phyloP scores from a whole-genome alignment of 2,888 invertebrate species.

The Caenorhabditis panamensis region DNA sequence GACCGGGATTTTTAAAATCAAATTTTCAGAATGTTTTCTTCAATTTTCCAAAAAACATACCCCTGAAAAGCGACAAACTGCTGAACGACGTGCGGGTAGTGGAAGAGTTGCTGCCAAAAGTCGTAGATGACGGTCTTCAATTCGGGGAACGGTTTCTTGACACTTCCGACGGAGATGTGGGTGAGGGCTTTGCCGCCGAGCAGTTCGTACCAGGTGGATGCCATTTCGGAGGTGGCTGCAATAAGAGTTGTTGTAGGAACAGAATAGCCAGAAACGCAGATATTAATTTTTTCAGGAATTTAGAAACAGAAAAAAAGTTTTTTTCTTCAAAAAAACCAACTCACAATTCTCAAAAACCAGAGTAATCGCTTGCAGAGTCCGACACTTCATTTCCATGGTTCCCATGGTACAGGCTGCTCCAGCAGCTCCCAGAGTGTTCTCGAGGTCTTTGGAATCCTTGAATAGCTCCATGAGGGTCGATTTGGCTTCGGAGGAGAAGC shows the following conservation, averaged over 20 bases:
- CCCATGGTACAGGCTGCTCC: conserved; percentile 59
- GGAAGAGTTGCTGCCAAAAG: conserved; percentile 31
- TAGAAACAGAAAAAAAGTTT: not conserved
- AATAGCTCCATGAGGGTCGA: conserved; percentile 20
- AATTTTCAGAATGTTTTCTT: no score
- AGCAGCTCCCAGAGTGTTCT: conserved; percentile 40
- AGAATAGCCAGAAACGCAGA: no score
- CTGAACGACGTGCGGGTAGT: conserved; percentile 25
- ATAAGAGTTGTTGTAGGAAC: not conserved
- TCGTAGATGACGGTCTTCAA: conserved; percentile 31
- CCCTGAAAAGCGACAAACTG: conserved; percentile 33
- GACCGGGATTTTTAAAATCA: no score
- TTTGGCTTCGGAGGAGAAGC: conserved; percentile 54
- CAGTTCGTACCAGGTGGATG: conserved; percentile 24
- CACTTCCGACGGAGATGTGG: conserved; percentile 14
- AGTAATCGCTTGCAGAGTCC: conserved; percentile 58
- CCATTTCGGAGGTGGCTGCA: conserved; percentile 18
- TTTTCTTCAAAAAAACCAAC: conserved; percentile 3
- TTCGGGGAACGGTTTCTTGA: conserved; percentile 58
- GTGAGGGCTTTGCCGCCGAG: conserved; percentile 42
- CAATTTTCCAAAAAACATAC: conserved; percentile 25
- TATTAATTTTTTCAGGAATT: no score
- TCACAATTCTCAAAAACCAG: conserved; percentile 61
- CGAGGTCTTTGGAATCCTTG: conserved; percentile 30
- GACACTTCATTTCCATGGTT: conserved; percentile 55